Conservation (phyloP, 2,113 vertebrate species). For the Ageneiosus marmoratus region DNA sequence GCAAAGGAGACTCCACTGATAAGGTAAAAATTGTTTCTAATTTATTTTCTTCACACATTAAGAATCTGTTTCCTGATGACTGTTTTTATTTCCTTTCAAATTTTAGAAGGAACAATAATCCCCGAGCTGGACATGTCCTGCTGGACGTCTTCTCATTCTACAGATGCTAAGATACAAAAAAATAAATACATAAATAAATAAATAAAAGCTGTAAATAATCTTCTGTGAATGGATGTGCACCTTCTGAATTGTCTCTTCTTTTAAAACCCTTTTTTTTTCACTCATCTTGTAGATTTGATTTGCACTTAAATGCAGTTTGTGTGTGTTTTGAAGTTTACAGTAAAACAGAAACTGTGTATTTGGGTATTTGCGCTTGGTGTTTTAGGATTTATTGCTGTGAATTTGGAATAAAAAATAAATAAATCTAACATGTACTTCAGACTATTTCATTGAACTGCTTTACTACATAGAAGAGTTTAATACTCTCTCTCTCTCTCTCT, state of each 20-base stretch:
- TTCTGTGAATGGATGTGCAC: background rate
- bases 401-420: background rate
- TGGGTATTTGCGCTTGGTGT: background rate
- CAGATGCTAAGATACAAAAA: background rate
- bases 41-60: background rate
- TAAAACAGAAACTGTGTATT: background rate
- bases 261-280: background rate
- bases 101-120: constrained; percentile 69
- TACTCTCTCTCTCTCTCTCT: too few relatives aligned
- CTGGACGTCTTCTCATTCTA: background rate
- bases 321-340: background rate
- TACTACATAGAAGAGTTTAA: background rate
- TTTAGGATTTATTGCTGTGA: background rate
- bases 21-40: constrained; percentile 59
- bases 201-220: constrained; percentile 11
- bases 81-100: background rate
- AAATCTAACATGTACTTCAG: background rate
- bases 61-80: background rate
- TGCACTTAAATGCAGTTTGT: background rate
- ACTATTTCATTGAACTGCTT: background rate
- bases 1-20: constrained; percentile 41
- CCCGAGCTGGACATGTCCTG: background rate
- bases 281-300: background rate
- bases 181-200: too few relatives aligned
- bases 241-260: background rate